A percentile compares a stretch with the other conserved stretches of the same genome.
Evolutionary conservation across 1,140 invertebrate genomes (phyloP).

Genomic region (Oscheius sp.): DNA sequence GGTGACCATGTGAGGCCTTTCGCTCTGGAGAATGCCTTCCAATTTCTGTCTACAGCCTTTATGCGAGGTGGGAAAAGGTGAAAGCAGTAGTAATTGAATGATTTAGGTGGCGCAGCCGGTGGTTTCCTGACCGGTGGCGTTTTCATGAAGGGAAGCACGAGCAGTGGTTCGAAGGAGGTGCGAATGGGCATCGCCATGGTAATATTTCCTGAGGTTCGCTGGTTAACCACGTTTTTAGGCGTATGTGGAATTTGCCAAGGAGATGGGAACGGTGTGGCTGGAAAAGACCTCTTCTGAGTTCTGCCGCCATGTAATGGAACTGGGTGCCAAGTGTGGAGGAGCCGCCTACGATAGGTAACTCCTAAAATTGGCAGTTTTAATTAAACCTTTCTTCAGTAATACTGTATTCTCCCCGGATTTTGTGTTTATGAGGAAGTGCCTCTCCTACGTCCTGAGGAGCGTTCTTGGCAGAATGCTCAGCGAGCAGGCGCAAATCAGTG

Average conservation of each 20-base stretch:
- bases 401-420: constrained; percentile 87
- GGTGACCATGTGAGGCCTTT: background rate
- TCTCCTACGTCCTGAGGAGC: constrained; percentile 84
- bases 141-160: constrained; percentile 66
- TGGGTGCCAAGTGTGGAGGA: constrained; percentile 70
- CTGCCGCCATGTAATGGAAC: constrained; percentile 81
- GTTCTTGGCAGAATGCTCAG: constrained; percentile 87
- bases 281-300: constrained; percentile 84
- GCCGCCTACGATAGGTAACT: constrained; percentile 44
- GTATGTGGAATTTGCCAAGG: constrained; percentile 87
- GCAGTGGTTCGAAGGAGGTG: constrained; percentile 93
- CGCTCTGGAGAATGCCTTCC: background rate
- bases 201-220: constrained; percentile 70
- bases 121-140: too few relatives aligned
- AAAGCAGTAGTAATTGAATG: background rate
- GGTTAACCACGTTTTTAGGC: constrained; percentile 62
- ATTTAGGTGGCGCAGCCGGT: background rate
- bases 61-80: background rate
- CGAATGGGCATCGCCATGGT: constrained; percentile 75
- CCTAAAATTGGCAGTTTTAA: background rate
- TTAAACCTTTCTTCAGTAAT: constrained; percentile 27
- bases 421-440: constrained; percentile 93
- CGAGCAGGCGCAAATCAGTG: constrained; percentile 91
- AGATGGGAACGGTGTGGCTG: constrained; percentile 86
- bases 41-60: background rate